Evolutionary conservation across 2,797 vertebrate species (phyloP).

Genomic region (Gorsachius magnificus): DNA sequence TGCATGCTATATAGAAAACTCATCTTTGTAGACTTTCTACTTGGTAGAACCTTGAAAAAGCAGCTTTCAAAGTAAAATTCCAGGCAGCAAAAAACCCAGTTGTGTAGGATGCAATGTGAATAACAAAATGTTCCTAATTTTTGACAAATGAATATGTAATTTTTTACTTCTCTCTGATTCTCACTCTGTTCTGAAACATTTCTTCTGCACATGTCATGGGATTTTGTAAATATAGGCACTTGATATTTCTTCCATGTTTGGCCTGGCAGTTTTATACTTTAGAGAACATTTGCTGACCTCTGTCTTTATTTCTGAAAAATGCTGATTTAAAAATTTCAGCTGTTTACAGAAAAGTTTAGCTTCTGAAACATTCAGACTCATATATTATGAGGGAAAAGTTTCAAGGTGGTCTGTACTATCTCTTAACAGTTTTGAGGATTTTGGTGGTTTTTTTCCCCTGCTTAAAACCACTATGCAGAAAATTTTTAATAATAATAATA

Average conservation of each 20-base stretch:
- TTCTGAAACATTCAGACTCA: neutral
- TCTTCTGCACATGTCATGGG: neutral
- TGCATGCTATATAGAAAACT: neutral
- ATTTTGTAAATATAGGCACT: neutral
- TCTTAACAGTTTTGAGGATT: neutral
- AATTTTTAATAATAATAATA: neutral
- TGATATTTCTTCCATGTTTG: neutral
- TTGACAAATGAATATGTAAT: neutral
- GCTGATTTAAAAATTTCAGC: neutral
- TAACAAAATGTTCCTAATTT: neutral
- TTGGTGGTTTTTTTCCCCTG: rapidly evolving
- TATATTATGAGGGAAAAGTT: neutral
- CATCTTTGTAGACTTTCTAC: neutral
- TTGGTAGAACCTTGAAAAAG: neutral
- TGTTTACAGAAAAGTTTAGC: neutral
- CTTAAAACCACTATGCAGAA: neutral
- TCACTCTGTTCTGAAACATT: neutral
- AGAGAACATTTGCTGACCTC: neutral
- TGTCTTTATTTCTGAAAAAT: neutral
- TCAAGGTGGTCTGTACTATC: neutral
- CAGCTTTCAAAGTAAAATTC: neutral
- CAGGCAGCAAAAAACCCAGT: neutral
- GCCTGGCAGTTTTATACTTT: neutral
- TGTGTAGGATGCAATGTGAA: neutral
- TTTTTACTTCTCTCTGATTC: neutral